Base-by-base conservation (phyloP, 2,797 vertebrate genomes). In the Carapus acus region DNA sequence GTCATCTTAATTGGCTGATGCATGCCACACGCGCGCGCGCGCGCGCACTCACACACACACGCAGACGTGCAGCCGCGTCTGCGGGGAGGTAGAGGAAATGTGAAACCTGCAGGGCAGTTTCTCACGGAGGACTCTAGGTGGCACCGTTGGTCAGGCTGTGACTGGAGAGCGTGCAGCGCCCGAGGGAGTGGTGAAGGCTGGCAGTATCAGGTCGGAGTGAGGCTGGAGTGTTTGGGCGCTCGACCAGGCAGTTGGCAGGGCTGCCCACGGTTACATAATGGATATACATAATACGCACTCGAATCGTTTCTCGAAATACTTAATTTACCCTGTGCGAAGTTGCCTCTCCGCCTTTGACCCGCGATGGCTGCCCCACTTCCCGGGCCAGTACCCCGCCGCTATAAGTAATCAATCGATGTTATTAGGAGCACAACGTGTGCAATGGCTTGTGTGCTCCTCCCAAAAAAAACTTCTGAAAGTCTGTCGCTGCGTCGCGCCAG, bases 61-160 rank as follows among this genome's bases (percentile, higher is more conserved):
- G 34, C 44, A n/a, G 31, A 27, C 24, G 9, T 27, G 24, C 29
- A 20, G 8, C 34, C n/a, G 19, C 7, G 5, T 38, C 2, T 50
- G 3, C 14, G 38, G 43, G 20, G n/a, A 20, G 42, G 23, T 3
- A 37, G 21, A 22, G 2, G 5, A 20, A n/a, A 33, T 20, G 0
- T 23, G 17, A 31, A 50, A 29, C 11, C 0, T 24, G 2, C 4
- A 2, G 1, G 11, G 47, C 60, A 76, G 38, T 77, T 67, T 67
- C 13, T 1, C 1, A n/a, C 11, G 34, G 19, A 49, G 39, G 59
- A 73, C 87, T 71, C 73, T 84, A 88, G 88, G 71, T 83, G 88
- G 86, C 83, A 79, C 71, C 68, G 80, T 82, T 67, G 79, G 58
- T 54, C 62, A 69, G 48, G 48, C 16, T 63, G 41, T 58, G 37